A percentile compares a stretch with the other conserved stretches of the same genome.
phyloP scores from a whole-genome alignment of 2,113 vertebrate species.

The Tupaia chinensis region DNA sequence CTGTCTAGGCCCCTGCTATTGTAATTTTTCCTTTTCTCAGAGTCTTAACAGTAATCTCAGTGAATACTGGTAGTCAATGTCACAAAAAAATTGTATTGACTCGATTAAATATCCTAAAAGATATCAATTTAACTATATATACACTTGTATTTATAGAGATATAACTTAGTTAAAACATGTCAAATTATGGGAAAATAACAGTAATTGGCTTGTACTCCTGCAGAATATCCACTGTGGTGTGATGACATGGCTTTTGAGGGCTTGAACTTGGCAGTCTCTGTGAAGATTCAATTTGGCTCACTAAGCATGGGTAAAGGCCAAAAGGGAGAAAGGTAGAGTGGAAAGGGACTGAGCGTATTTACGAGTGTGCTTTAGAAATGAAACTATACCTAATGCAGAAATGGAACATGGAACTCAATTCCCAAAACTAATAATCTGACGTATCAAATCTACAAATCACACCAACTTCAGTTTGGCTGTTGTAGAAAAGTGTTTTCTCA shows the following conservation, averaged over 20 bases:
- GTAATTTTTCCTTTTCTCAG: not conserved
- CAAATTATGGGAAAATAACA: not conserved
- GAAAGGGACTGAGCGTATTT: conserved; percentile 9
- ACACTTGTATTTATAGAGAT: not conserved
- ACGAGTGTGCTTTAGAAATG: conserved; percentile 39
- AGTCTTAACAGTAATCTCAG: conserved; percentile 9
- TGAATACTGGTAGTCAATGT: not conserved
- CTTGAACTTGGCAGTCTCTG: conserved; percentile 28
- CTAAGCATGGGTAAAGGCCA: not conserved
- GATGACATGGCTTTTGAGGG: not conserved
- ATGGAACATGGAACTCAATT: conserved; percentile 52
- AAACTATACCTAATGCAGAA: conserved; percentile 49
- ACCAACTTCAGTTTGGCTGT: not conserved
- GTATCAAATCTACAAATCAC: not conserved
- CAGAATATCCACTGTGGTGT: not conserved
- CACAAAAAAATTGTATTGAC: not conserved
- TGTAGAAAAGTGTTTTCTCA: not conserved
- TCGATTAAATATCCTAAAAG: not conserved
- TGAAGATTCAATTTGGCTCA: conserved; percentile 10
- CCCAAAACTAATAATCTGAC: conserved; percentile 32
- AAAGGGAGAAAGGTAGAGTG: not conserved
- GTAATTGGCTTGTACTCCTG: not conserved
- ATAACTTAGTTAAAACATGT: conserved; percentile 2
- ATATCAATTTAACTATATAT: not conserved
- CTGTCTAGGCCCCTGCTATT: not conserved